Base-by-base conservation (phyloP, 2,113 vertebrate genomes). In the Chauna torquata region DNA sequence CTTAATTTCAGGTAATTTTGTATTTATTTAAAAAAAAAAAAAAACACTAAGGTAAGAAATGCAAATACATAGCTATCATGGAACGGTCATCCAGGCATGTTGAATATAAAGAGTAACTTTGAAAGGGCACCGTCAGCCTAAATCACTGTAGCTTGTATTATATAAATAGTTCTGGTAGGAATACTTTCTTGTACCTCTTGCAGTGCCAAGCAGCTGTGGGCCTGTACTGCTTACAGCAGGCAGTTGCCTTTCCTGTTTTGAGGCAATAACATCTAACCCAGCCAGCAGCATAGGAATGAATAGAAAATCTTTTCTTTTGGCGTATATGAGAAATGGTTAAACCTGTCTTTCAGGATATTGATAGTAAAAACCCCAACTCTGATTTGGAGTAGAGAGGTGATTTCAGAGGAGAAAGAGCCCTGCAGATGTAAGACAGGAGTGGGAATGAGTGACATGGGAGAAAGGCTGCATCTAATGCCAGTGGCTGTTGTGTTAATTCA, bases 401-500 rank as follows among this genome's bases (percentile, higher is more conserved):
- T 62, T 70, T 58, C 23, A 5, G 47, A 81, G 62, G 44, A 12
- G 25, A 10, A 32, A 44, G 32, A 24, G 32, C 57, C 78, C n/a
- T 62, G 59, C 55, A 22, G 54, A 25, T n/a, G n/a, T 47, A 44
- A 54, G 66, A 2, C 59, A 34, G 45, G 74, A 58, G 16, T 47
- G 3, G 0, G 50, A 58, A 42, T 12, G n/a, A 32, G 74, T 22
- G 22, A 19, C 11, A 0, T 12, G 22, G 42, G 40, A 75, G 54
- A 75, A 52, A 32, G 72, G n/a, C 61, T 66, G 50, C 3, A 0
- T 3, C 3, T 34, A 12, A 12, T 10, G 42, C 61, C 25, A 2
- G 64, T 38, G 59, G 49, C 78, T 9, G 1, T 12, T 5, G 23
- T 16, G 68, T 54, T 54, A 24, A 30, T 55, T n/a, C 4, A 23